These are phyloP conservation scores for Melieria picta DNA, from an alignment of 2,888 invertebrate species.

Conservation along the genomic window DNA sequence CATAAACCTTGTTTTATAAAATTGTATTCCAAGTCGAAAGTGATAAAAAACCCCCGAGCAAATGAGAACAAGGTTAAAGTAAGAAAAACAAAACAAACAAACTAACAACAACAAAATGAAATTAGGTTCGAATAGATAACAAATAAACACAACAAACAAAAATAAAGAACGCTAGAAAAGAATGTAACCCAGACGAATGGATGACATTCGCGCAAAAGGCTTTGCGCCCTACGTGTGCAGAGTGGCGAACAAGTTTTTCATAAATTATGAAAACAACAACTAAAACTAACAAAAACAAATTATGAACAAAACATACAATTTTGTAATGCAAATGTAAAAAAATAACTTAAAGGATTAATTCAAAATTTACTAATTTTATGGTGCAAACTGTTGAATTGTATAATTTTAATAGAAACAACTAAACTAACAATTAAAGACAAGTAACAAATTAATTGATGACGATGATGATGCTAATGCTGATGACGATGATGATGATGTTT, in stretches of 20 bases:
- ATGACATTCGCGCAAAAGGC: slow-evolving; percentile 37
- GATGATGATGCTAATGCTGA: not conserved
- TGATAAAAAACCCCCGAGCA: slow-evolving; percentile 27
- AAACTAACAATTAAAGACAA: slow-evolving; percentile 37
- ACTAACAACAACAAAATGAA: slow-evolving; percentile 32
- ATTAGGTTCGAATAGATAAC: slow-evolving; percentile 26
- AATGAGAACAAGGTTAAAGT: slow-evolving; percentile 15
- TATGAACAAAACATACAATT: slow-evolving; percentile 40
- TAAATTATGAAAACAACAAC: slow-evolving; percentile 47
- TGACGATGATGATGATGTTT: slow-evolving; percentile 30
- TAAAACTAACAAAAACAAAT: slow-evolving; percentile 43
- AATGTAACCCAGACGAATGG: slow-evolving; percentile 41
- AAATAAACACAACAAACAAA: slow-evolving; percentile 29
- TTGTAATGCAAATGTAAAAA: slow-evolving; percentile 48
- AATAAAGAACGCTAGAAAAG: slow-evolving; percentile 29
- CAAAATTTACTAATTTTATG: slow-evolving; percentile 46
- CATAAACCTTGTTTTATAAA: not conserved
- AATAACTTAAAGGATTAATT: slow-evolving; percentile 38
- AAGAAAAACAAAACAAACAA: slow-evolving; percentile 9
- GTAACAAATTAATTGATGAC: slow-evolving; percentile 25
- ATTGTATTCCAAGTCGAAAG: slow-evolving; percentile 28
- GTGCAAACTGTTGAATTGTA: slow-evolving; percentile 53
- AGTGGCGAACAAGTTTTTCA: slow-evolving; percentile 45
- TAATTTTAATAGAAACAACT: slow-evolving; percentile 42
- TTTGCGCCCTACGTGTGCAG: slow-evolving; percentile 40